These are phyloP conservation scores for Epizoanthus ramosus DNA, from an alignment of 92 coral and sea anemone genomes.

Conservation along the genomic window DNA sequence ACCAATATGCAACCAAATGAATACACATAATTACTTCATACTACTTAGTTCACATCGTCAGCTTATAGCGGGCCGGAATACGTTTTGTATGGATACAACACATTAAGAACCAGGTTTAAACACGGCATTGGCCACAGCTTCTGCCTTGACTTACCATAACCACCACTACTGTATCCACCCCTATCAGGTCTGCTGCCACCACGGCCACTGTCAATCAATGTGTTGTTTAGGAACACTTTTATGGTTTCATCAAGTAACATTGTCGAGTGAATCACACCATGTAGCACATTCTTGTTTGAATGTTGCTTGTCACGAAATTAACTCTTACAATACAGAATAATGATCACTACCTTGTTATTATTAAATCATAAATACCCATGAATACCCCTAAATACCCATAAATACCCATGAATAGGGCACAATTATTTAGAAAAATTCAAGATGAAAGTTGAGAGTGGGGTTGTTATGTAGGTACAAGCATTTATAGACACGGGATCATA, in stretches of 20 bases:
- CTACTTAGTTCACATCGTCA: constrained; percentile 6
- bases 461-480: too few species aligned
- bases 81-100: constrained; percentile 41
- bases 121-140: constrained; percentile 45
- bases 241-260: constrained; percentile 48
- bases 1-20: neutral
- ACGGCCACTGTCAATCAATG: constrained; percentile 48
- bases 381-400: too few species aligned
- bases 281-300: constrained; percentile 16
- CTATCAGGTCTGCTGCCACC: constrained; percentile 46
- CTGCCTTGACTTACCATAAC: constrained; percentile 50
- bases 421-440: too few species aligned
- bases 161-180: constrained; percentile 53
- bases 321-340: too few species aligned
- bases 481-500: too few species aligned
- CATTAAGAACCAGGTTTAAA: constrained; percentile 42
- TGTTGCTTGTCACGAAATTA: constrained; percentile 1
- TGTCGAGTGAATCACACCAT: constrained; percentile 25
- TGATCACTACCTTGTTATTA: too few species aligned
- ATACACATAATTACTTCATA: neutral
- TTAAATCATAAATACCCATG: too few species aligned
- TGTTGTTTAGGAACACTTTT: constrained; percentile 47
- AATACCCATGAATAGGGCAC: too few species aligned
- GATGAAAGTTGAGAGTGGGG: too few species aligned
- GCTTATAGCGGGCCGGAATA: constrained; percentile 38